Conservation (phyloP, 2,797 vertebrate species). For the Myoxocephalus aenaeus region DNA sequence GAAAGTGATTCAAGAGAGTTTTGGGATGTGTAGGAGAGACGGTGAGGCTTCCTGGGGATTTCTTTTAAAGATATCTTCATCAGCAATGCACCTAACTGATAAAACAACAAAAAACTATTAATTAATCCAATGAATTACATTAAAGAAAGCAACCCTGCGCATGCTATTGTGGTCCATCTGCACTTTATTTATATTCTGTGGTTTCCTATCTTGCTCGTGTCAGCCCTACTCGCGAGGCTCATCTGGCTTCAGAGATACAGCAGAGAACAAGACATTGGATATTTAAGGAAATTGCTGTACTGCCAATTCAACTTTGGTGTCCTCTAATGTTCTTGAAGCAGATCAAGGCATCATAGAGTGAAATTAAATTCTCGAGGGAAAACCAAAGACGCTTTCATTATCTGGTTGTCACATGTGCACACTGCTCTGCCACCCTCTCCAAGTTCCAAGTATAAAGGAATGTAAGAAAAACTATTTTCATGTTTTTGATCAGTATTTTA, state of each 20-base stretch:
- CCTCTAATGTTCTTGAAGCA: not conserved
- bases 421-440: not conserved
- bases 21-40: conserved; percentile 14
- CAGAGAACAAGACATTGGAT: not conserved
- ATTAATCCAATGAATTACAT: not conserved
- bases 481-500: conserved; percentile 6
- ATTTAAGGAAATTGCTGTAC: conserved; percentile 22
- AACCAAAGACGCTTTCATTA: conserved; percentile 19
- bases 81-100: not conserved
- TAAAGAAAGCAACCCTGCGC: not conserved
- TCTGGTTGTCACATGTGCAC: conserved; percentile 17
- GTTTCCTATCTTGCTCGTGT: not conserved
- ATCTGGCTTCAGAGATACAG: conserved; percentile 2
- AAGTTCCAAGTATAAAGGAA: conserved; percentile 6
- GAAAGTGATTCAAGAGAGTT: conserved; percentile 10
- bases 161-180: not conserved
- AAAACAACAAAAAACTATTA: conserved; percentile 3
- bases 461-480: not conserved
- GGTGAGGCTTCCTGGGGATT: conserved; percentile 9
- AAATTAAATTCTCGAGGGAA: conserved; percentile 34
- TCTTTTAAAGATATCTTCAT: not conserved
- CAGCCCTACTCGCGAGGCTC: not conserved
- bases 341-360: conserved; percentile 14
- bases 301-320: conserved; percentile 8
- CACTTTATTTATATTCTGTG: not conserved